Evolutionary conservation across 2,888 invertebrate species (phyloP).

Genomic region (Melanostoma mellinum): DNA sequence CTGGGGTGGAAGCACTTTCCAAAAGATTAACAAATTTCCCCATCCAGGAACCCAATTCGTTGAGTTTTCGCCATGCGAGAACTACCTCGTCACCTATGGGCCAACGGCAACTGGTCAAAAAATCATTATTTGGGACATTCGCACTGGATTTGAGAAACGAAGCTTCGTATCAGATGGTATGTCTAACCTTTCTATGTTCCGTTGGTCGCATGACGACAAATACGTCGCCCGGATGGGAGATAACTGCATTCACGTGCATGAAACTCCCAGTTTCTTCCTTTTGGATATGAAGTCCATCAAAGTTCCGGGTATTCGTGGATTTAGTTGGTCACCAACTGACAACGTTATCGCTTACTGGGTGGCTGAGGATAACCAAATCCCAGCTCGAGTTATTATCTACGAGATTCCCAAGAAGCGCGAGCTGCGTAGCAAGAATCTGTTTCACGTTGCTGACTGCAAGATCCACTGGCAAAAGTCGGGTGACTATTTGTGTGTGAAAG

Average conservation of each 20-base stretch:
- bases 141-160: slow-evolving; percentile 96
- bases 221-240: slow-evolving; percentile 95
- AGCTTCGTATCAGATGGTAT: slow-evolving; percentile 94
- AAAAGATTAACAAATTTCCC: slow-evolving; percentile 94
- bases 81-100: slow-evolving; percentile 97
- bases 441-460: slow-evolving; percentile 98
- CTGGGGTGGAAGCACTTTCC: slow-evolving; percentile 98
- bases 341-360: slow-evolving; percentile 99
- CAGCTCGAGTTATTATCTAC: slow-evolving; percentile 95
- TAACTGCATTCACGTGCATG: slow-evolving; percentile 95
- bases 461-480: slow-evolving; percentile 99
- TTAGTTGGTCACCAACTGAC: slow-evolving; percentile 99
- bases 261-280: slow-evolving; percentile 97
- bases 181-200: slow-evolving; percentile 95
- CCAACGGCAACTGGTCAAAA: slow-evolving; percentile 90
- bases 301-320: slow-evolving; percentile 93
- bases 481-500: slow-evolving; percentile 97
- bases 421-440: slow-evolving; percentile 95
- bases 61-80: slow-evolving; percentile 98
- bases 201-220: slow-evolving; percentile 98
- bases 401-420: slow-evolving; percentile 95
- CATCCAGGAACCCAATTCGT: slow-evolving; percentile 96
- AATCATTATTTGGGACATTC: slow-evolving; percentile 97
- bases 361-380: slow-evolving; percentile 97
- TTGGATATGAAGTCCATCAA: slow-evolving; percentile 97